Evolutionary conservation across 2,797 vertebrate species (phyloP), one percentile per base, ranked within the genome.

Genomic region (Spea hammondii): DNA sequence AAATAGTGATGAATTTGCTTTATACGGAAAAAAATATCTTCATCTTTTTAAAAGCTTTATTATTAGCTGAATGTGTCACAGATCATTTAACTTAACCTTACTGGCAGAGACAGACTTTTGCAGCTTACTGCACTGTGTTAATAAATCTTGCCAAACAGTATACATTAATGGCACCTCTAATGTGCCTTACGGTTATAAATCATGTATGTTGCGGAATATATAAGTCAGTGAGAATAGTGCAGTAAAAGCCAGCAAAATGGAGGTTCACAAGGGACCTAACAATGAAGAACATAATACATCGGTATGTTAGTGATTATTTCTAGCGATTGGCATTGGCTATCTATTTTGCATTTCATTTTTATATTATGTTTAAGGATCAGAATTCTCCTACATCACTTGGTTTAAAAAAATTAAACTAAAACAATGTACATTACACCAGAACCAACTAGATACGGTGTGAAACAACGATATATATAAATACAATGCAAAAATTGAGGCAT

Each of bases 31-130:
- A 71, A 67, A 65, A 72, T 32, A 78, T 60, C 54, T 79, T 70
- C 12, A 69, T 80, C 53, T 66, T 66, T 80, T 76, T 76, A 62
- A 80, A 71, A 71, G 68, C 67, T 80, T 80, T 76, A 80, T 48
- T 74, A 79, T 79, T 69, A 79, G 68, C 65, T 74, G 66, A 79
- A 55, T 80, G 17, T 76, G 79, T 72, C 62, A 76, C 68, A 76
- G 73, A 80, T 80, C 74, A 49, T 80, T 76, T 80, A 76, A 76
- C 69, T n/a, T 75, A 80, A 80, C 79, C 79, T 76, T 60, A 51
- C 62, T 76, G 73, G 62, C 73, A 76, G 12, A 62, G 14, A 51
- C 67, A 76, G 60, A 65, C 50, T 17, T 45, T 51, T 59, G 67
- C 53, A 74, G 72, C 59, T 74, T 59, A 64, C 72, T 64, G 72